Evolutionary conservation across 1,140 invertebrate genomes (phyloP), one percentile per base, ranked within the genome.

Genomic region (Heterodera schachtii): DNA sequence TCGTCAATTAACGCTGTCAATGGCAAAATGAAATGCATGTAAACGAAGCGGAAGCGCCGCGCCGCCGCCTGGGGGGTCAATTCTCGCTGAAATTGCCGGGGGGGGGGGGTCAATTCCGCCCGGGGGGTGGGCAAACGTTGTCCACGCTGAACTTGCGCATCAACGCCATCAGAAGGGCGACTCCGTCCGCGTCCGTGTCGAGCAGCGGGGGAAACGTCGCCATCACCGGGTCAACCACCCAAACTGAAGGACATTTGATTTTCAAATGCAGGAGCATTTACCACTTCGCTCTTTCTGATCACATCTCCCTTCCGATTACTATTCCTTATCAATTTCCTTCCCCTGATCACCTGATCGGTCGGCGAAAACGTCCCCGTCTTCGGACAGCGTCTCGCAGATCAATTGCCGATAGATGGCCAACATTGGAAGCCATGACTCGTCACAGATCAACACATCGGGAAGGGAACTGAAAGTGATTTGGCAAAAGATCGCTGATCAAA

Each of bases 371-470:
- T 76, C 67, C 67, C 83, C 83, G 31, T 73, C 43, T 87, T 76
- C 21, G 70, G 85, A 84, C 46, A 84, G 19, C 7, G 41, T 43
- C 60, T 84, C 84, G 71, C 79, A 82, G 21, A 84, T 44, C 67
- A 84, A 13, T 69, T 84, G 85, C 43, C 84, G 83, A 49, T 84
- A 84, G 8, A 49, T 69, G 31, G 85, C 81, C 7, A 84, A 52
- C 82, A 87, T 83, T 7, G 21, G 43, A 8, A 84, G 76, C 84
- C 84, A 84, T 11, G 52, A 73, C 44, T 75, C 84, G 43, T 84
- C 83, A 43, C 84, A 84, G 16, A 84, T 85, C 41, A 84, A 75
- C 1, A 84, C 83, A 76, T 84, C 84, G 13, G 84, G 84, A 41
- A 84, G 57, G 8, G 49, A 74, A 73, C 85, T 86, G 31, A 31